Conservation (phyloP, 2,113 vertebrate genomes). For the Charadrius vociferus region DNA sequence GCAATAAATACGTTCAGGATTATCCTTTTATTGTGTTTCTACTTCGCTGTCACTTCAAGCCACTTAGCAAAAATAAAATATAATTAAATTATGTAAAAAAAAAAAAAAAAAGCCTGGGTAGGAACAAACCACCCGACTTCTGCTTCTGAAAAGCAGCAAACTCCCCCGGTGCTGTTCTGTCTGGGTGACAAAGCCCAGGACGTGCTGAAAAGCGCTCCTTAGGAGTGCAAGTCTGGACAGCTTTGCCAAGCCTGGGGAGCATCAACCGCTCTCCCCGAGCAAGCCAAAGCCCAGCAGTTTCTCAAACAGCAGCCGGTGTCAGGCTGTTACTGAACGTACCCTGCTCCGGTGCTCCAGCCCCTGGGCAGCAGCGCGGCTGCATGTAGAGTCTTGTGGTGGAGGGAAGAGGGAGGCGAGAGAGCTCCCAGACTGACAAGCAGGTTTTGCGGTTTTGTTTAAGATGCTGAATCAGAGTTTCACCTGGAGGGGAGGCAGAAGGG, state of each 20-base stretch:
- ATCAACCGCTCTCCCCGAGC: neutral
- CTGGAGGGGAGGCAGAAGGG: slow-evolving; percentile 49
- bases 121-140: neutral
- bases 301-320: neutral
- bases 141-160: neutral
- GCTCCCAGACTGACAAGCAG: slow-evolving; percentile 68
- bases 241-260: slow-evolving; percentile 31
- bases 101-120: neutral
- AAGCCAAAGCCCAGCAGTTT: slow-evolving; percentile 11
- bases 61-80: neutral
- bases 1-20: neutral
- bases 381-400: slow-evolving; percentile 55
- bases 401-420: slow-evolving; percentile 32
- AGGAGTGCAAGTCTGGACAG: slow-evolving; percentile 50
- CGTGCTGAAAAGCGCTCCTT: neutral
- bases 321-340: neutral
- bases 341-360: slow-evolving; percentile 20
- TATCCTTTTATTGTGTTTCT: neutral
- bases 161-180: neutral
- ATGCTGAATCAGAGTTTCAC: slow-evolving; percentile 74
- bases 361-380: slow-evolving; percentile 39
- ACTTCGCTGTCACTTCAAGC: neutral
- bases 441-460: slow-evolving; percentile 61
- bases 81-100: neutral
- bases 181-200: slow-evolving; percentile 28